Evolutionary conservation across 2,797 vertebrate species (phyloP).

Genomic region (Scarus forsteni): DNA sequence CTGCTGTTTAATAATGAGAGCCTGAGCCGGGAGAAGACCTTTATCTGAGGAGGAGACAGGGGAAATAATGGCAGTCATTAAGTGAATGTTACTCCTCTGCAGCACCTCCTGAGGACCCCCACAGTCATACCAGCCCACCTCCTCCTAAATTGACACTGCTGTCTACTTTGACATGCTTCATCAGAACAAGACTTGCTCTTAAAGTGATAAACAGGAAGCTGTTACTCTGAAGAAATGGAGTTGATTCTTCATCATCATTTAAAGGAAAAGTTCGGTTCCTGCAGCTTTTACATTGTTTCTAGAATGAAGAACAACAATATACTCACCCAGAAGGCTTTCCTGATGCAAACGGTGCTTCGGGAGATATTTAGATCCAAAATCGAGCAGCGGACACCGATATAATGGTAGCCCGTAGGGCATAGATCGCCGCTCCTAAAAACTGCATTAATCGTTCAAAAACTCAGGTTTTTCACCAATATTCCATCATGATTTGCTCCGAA

Average conservation of each 20-base stretch:
- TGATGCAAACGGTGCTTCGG: no score
- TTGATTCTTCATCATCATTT: neutral
- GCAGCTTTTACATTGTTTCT: no score
- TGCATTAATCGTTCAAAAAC: no score
- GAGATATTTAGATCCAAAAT: no score
- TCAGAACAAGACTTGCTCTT: conserved; percentile 26
- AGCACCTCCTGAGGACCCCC: conserved; percentile 43
- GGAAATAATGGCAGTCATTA: conserved; percentile 73
- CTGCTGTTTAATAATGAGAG: conserved; percentile 57
- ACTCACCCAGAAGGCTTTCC: no score
- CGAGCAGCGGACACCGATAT: no score
- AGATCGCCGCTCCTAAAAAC: no score
- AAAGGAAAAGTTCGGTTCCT: no score
- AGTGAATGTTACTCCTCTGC: conserved; percentile 52
- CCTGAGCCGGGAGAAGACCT: conserved; percentile 27
- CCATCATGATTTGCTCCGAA: no score
- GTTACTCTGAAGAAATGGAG: conserved; percentile 1
- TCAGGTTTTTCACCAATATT: no score
- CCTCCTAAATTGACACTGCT: conserved; percentile 45
- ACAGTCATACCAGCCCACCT: conserved; percentile 31
- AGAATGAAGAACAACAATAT: no score
- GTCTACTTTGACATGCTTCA: conserved; percentile 33
- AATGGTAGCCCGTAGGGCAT: no score
- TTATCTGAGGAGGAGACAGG: conserved; percentile 52
- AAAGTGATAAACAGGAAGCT: neutral